Conservation (phyloP, 1,140 invertebrate genomes). For the Druon quercuslanigerum region DNA sequence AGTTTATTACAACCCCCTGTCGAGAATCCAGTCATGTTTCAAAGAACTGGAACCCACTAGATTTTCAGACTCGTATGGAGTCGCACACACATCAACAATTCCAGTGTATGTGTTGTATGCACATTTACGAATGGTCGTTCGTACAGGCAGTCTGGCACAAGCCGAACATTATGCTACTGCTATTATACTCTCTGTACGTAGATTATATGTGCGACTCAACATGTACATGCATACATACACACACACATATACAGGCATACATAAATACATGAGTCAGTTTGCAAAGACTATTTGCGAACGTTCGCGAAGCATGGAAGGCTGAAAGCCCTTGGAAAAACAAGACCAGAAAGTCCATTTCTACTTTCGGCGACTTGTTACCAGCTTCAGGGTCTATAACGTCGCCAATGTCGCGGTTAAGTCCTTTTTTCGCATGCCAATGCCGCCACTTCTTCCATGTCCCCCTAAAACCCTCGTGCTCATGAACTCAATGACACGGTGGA, state of each 20-base stretch:
- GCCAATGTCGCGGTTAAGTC: constrained; percentile 25
- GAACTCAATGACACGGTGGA: constrained; percentile 1
- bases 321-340: constrained; percentile 26
- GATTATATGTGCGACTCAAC: background rate
- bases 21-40: constrained; percentile 31
- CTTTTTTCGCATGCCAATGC: background rate
- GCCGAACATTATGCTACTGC: constrained; percentile 9
- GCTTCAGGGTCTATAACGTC: constrained; percentile 26
- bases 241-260: background rate
- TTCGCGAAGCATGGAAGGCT: constrained; percentile 16
- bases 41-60: constrained; percentile 25
- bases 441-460: background rate
- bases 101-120: background rate
- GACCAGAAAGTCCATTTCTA: constrained; percentile 30
- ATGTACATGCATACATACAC: background rate
- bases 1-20: constrained; percentile 31
- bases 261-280: background rate
- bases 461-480: background rate
- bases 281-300: constrained; percentile 23
- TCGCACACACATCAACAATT: background rate
- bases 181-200: background rate
- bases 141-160: background rate
- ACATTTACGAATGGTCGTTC: background rate
- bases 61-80: constrained; percentile 11
- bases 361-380: constrained; percentile 29